These are phyloP conservation scores for Mastomys natalensis DNA, from an alignment of 2,113 vertebrate genomes.

Conservation along the genomic window DNA sequence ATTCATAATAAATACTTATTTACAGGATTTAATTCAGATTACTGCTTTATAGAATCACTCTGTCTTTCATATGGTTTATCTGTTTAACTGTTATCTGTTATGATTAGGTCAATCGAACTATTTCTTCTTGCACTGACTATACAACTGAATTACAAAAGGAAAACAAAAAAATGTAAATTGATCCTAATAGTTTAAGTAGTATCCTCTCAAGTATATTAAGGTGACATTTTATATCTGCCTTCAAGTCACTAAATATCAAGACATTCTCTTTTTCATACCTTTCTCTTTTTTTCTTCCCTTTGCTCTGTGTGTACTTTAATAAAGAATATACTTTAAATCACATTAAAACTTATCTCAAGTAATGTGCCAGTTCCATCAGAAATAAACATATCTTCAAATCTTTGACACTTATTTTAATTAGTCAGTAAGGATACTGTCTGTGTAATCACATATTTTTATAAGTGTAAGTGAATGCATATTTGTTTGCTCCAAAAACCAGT, in stretches of 20 bases:
- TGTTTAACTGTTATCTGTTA: background rate
- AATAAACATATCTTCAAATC: background rate
- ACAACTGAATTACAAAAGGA: conserved; percentile 12
- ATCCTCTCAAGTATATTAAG: background rate
- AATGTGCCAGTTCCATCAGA: background rate
- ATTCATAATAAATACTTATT: background rate
- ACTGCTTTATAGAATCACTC: background rate
- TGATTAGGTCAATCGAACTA: background rate
- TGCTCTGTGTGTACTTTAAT: background rate
- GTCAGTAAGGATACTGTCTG: background rate
- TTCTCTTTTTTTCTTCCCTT: background rate
- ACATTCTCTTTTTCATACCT: background rate
- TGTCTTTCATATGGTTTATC: background rate
- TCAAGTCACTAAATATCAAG: background rate
- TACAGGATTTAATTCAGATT: background rate
- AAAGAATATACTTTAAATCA: background rate
- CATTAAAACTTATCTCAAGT: background rate
- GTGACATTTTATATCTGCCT: background rate
- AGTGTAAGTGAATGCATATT: background rate
- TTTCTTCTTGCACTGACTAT: background rate
- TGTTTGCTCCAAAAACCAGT: background rate
- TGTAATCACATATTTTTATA: background rate
- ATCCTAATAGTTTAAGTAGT: background rate
- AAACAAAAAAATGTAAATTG: background rate
- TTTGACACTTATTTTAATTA: background rate